Conservation (phyloP, 2,113 vertebrate species). For the Gymnocephalus cernua region DNA sequence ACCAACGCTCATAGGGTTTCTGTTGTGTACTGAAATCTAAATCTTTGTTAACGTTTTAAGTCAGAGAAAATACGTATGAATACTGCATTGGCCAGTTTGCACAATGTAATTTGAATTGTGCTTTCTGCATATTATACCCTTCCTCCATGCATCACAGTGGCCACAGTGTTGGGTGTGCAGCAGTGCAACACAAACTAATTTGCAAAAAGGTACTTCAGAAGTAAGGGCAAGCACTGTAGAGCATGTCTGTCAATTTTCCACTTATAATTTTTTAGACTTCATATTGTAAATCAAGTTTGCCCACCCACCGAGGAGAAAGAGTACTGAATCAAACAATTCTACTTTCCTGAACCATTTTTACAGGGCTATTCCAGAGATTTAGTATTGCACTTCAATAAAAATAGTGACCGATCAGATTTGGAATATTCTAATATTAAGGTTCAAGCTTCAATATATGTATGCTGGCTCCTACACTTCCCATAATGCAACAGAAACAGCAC, state of each 20-base stretch:
- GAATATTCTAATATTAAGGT: not conserved
- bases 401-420: not conserved
- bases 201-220: not conserved
- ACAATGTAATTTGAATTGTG: not conserved
- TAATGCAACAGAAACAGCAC: not conserved
- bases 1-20: not conserved
- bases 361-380: not conserved
- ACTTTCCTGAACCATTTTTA: not conserved
- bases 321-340: not conserved
- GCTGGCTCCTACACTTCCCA: not conserved
- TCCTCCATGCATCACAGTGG: not conserved
- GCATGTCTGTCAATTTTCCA: not conserved
- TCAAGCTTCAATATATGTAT: not conserved
- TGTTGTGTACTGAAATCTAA: not conserved
- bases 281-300: not conserved
- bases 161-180: not conserved
- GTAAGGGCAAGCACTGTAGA: not conserved
- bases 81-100: not conserved
- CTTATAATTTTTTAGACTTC: not conserved
- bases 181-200: not conserved
- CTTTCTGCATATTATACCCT: not conserved
- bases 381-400: not conserved
- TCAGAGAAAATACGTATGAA: not conserved
- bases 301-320: not conserved
- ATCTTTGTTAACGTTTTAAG: not conserved